phyloP scores from a whole-genome alignment of 2,113 vertebrate genomes.

The Pachycephala philippinensis region DNA sequence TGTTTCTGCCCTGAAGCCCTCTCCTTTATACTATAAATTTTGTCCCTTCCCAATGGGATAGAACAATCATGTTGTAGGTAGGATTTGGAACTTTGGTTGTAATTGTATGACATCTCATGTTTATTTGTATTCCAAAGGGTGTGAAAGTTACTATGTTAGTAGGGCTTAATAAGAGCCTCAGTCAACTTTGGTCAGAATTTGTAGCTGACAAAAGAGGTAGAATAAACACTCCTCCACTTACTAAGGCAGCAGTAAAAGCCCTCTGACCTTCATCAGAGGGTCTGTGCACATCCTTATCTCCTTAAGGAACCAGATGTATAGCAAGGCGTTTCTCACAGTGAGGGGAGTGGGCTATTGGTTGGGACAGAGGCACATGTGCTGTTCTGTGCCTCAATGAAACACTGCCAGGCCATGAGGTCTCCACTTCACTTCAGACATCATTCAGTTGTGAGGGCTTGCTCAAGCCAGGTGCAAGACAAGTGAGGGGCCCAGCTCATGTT shows the following conservation, averaged over 20 bases:
- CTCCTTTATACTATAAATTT: neutral
- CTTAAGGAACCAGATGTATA: neutral
- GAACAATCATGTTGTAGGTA: neutral
- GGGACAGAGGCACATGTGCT: neutral
- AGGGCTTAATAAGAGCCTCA: neutral
- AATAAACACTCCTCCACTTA: neutral
- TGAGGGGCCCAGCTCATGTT: neutral
- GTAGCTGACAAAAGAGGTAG: neutral
- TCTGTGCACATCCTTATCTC: neutral
- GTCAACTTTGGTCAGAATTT: neutral
- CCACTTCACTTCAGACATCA: neutral
- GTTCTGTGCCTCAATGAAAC: neutral
- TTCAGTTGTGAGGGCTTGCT: neutral
- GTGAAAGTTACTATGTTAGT: neutral
- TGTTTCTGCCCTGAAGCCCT: neutral
- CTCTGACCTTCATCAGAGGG: neutral
- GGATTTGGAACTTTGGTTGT: neutral
- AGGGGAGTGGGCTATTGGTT: neutral
- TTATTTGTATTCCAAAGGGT: neutral
- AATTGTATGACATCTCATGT: no score
- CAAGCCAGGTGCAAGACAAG: accelerated
- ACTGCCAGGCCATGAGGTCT: neutral
- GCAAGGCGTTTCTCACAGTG: neutral
- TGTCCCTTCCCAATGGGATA: no score
- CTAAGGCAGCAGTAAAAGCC: neutral